Evolutionary conservation across 2,888 invertebrate species (phyloP), one percentile per base, ranked within the genome.

Genomic region (Hoplodrina blanda): DNA sequence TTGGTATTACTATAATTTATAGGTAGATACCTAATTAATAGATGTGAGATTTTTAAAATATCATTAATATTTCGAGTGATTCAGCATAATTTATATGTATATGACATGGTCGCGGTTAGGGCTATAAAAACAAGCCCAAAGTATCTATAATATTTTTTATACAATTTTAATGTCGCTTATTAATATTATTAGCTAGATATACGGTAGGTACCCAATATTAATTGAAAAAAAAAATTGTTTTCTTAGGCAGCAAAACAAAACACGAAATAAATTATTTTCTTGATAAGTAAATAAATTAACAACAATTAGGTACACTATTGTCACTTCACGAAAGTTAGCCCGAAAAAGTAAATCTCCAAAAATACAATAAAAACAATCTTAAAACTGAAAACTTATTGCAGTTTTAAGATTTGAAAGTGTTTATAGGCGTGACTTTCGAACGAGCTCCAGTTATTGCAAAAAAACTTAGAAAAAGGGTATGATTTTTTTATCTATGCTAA

Each of bases 41-140:
- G 50, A 73, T 67, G 69, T 78, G 85, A 82, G 79, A 75, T 76
- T 79, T 82, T 68, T 72, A 66, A 62, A 78, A 81, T 71, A 76
- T 76, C 69, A 76, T 61, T 8, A n/a, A 60, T 73, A 69, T 78
- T 73, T 73, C 64, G 41, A 77, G 49, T 55, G 25, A 20, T 78
- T 72, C 25, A 50, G n/a, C 52, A 55, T 61, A 49, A 62, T 61
- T 55, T 33, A 2, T 4, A 20, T 41, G 41, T 61, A 69, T 37
- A 44, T 30, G 13, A 11, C n/a, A 50, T 44, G 3, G 8, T 25
- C 4, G 25, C 50, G 17, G 4, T 50, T 53, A 4, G 41, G 41
- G 52, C 49, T 33, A 7, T 19, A 69, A 41, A 4, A 71, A 50
- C n/a, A 62, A 55, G 20, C 50, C n/a, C 15, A 70, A 70, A 62